A percentile compares a stretch with the other conserved stretches of the same genome.
Conservation (phyloP, 2,888 invertebrate species). For the Diarsia brunnea region DNA sequence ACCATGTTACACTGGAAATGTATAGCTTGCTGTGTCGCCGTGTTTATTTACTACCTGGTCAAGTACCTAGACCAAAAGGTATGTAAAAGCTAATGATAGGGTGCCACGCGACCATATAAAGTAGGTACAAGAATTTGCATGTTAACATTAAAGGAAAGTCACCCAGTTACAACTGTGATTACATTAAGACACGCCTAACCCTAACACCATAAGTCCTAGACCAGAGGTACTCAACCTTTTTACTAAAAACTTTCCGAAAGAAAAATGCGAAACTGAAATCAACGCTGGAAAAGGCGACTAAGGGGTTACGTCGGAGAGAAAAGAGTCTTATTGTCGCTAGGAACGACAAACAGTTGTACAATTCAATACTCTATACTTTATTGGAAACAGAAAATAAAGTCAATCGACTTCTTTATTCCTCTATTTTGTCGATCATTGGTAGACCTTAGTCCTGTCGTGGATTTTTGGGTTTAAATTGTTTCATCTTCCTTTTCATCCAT, state of each 20-base stretch:
- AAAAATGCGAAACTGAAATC: neutral
- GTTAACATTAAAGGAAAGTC: constrained; percentile 31
- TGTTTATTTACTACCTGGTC: neutral
- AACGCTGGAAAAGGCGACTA: neutral
- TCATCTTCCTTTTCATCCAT: too few species aligned
- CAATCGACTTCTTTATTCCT: too few species aligned
- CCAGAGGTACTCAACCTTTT: constrained; percentile 34
- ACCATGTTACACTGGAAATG: too few species aligned
- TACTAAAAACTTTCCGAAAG: neutral
- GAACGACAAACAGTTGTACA: neutral
- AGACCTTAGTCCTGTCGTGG: neutral
- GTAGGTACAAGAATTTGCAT: constrained; percentile 14
- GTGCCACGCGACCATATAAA: neutral
- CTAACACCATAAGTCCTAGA: constrained; percentile 5
- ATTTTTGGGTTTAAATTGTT: neutral
- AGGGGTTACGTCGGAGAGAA: neutral
- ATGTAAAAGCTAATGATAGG: neutral
- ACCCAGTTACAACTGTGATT: constrained; percentile 46
- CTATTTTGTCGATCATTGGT: neutral
- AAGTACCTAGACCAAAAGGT: neutral
- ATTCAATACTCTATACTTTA: neutral
- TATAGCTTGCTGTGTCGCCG: too few species aligned
- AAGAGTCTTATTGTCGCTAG: neutral
- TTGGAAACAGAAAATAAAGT: neutral
- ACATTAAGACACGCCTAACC: constrained; percentile 46